phyloP scores from a whole-genome alignment of 2,797 vertebrate species.

The Capromys pilorides region DNA sequence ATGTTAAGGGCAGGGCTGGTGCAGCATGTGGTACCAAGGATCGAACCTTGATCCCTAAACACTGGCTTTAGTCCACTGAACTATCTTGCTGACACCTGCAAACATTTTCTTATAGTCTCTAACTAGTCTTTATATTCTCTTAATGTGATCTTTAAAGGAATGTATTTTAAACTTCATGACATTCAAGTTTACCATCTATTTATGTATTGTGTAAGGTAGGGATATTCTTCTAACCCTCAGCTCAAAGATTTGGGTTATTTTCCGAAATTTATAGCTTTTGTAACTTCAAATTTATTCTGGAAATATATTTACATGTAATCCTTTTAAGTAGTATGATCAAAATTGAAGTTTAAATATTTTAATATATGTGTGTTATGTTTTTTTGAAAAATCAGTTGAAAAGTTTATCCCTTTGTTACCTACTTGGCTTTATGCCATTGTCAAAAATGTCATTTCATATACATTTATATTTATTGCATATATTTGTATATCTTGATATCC shows the following conservation, averaged over 20 bases:
- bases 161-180: conserved; percentile 4
- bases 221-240: background rate
- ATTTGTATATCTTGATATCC: background rate
- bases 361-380: background rate
- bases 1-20: too few relatives aligned
- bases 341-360: background rate
- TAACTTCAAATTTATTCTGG: background rate
- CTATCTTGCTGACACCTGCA: background rate
- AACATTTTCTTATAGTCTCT: background rate
- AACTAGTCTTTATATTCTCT: conserved; percentile 4
- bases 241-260: background rate
- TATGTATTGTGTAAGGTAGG: background rate
- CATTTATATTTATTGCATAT: background rate
- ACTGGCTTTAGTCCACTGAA: too few relatives aligned
- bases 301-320: background rate
- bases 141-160: conserved; percentile 18
- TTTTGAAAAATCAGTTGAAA: background rate
- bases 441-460: background rate
- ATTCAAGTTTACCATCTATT: background rate
- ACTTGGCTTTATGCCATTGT: background rate
- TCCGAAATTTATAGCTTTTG: background rate
- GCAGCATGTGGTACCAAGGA: too few relatives aligned
- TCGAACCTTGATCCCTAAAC: too few relatives aligned
- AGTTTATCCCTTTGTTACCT: background rate
- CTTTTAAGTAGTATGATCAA: background rate